Conservation (phyloP, 2,888 invertebrate species). For the Biston stratarius region DNA sequence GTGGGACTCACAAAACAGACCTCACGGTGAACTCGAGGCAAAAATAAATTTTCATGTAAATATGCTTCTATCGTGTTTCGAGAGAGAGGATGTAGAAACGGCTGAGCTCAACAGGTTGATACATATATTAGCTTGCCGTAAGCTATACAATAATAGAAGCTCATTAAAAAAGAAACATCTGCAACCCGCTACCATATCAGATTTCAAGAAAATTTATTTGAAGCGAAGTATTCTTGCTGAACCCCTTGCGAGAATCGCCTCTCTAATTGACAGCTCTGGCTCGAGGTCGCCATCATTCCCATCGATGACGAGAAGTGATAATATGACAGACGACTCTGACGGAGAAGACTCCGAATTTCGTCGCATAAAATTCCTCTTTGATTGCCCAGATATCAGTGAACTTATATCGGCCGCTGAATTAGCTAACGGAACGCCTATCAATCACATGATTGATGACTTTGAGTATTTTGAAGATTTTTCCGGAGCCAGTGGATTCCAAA, state of each 20-base stretch:
- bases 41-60: constrained; percentile 78
- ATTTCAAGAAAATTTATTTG: constrained; percentile 75
- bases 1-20: constrained; percentile 60
- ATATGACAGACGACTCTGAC: constrained; percentile 47
- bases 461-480: constrained; percentile 77
- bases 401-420: constrained; percentile 77
- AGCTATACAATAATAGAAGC: constrained; percentile 76
- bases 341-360: constrained; percentile 52
- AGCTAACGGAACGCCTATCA: constrained; percentile 61
- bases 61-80: constrained; percentile 73
- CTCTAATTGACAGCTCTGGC: constrained; percentile 49
- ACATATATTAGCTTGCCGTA: constrained; percentile 74
- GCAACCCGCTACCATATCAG: constrained; percentile 58
- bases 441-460: constrained; percentile 74
- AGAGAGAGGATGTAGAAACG: constrained; percentile 72
- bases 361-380: constrained; percentile 68
- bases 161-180: constrained; percentile 68
- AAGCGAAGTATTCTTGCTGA: constrained; percentile 75
- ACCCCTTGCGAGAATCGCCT: constrained; percentile 61
- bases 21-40: constrained; percentile 63
- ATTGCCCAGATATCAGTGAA: constrained; percentile 78
- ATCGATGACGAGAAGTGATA: constrained; percentile 62
- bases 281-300: constrained; percentile 58
- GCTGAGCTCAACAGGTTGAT: constrained; percentile 70
- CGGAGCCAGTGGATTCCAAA: constrained; percentile 66